These are phyloP conservation scores for Luidia sarsii DNA, from an alignment of 53 echinoderm and acorn worm species.

Conservation along the genomic window DNA sequence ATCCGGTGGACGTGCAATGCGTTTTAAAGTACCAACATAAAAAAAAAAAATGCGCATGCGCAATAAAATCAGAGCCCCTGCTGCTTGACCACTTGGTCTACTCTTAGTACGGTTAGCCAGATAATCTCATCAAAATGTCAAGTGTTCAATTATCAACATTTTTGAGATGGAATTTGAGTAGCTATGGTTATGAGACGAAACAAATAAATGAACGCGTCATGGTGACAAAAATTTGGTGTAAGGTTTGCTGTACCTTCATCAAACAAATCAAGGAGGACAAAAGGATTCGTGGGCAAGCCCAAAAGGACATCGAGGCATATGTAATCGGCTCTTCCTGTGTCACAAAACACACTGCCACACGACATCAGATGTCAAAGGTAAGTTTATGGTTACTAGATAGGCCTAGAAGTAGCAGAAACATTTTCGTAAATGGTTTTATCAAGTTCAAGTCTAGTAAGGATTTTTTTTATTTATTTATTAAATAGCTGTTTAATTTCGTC, in stretches of 20 bases:
- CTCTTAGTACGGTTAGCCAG: no score
- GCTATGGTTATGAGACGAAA: constrained; percentile 34
- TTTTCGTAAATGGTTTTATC: no score
- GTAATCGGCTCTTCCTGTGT: constrained; percentile 25
- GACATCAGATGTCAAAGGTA: constrained; percentile 41
- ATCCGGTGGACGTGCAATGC: no score
- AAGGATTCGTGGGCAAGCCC: constrained; percentile 30
- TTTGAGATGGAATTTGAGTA: constrained; percentile 23
- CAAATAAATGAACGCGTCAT: not conserved
- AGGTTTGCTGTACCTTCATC: constrained; percentile 31
- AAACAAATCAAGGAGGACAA: constrained; percentile 27
- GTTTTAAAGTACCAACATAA: no score
- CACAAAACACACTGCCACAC: constrained; percentile 51
- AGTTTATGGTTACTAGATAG: not conserved
- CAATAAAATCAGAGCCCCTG: no score
- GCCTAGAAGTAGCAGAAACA: not conserved
- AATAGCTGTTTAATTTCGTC: no score
- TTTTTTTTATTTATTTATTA: no score
- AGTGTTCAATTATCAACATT: constrained; percentile 43
- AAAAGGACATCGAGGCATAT: constrained; percentile 28
- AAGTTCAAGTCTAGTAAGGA: no score
- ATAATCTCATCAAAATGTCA: no score
- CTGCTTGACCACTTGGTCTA: not conserved
- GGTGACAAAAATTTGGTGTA: constrained; percentile 60
- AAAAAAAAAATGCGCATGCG: no score